These are phyloP conservation scores for Coreoperca whiteheadi DNA, from an alignment of 2,113 vertebrate genomes.

Conservation along the genomic window DNA sequence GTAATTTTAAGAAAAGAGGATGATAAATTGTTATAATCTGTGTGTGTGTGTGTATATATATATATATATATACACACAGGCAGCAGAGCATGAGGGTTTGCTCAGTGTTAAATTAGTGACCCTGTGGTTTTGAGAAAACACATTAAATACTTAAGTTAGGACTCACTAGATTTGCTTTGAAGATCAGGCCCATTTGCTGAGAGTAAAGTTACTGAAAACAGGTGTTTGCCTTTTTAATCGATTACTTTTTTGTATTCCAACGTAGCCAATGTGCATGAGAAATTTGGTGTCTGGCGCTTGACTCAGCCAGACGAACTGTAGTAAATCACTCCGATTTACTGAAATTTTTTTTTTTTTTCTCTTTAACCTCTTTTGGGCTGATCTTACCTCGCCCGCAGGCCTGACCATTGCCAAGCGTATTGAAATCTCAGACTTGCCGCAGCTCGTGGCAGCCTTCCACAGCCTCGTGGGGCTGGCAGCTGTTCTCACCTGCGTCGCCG, in stretches of 20 bases:
- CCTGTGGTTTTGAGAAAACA: conserved; percentile 27
- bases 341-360: neutral
- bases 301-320: conserved; percentile 4
- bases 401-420: conserved; percentile 87
- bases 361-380: neutral
- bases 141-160: conserved; percentile 34
- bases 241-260: neutral
- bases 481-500: conserved; percentile 78
- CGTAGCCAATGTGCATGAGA: conserved; percentile 26
- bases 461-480: conserved; percentile 85
- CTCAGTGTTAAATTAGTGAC: conserved; percentile 27
- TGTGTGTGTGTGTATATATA: too few relatives aligned
- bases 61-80: conserved; percentile 4
- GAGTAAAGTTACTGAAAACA: conserved; percentile 54
- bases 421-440: conserved; percentile 86
- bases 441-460: conserved; percentile 88
- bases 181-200: conserved; percentile 31
- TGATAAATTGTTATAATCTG: conserved; percentile 59
- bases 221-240: conserved; percentile 41
- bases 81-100: conserved; percentile 41
- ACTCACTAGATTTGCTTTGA: conserved; percentile 55
- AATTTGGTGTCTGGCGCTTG: conserved; percentile 17
- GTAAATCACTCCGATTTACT: conserved; percentile 17
- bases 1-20: conserved; percentile 45
- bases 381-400: conserved; percentile 71